Percentiles rank a stretch among this genome's conserved stretches.
Conservation (phyloP, 1,140 invertebrate species). For the Calliphora vicina region DNA sequence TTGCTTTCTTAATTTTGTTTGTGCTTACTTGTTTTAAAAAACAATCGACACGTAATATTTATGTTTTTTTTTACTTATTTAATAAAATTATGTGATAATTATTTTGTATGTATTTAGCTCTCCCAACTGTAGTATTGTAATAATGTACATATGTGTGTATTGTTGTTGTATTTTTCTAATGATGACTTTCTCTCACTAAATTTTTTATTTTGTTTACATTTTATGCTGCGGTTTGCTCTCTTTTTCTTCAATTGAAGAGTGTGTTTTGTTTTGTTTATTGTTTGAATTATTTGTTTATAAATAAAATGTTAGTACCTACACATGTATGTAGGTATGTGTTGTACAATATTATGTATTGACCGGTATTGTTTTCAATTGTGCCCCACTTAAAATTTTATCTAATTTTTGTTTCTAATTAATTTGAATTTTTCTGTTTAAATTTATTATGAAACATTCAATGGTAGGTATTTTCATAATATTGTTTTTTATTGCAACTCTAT, state of each 20-base stretch:
- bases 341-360: neutral
- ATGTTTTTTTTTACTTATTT: neutral
- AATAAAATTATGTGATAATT: neutral
- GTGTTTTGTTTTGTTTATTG: neutral
- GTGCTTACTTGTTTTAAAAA: neutral
- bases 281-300: neutral
- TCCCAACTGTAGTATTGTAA: neutral
- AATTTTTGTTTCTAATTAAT: neutral
- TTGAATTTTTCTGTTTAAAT: neutral
- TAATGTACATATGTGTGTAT: neutral
- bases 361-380: neutral
- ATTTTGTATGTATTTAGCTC: neutral
- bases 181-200: neutral
- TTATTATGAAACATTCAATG: constrained; percentile 7
- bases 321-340: neutral
- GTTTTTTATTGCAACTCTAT: neutral
- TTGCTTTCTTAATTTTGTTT: constrained; percentile 10
- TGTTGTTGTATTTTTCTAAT: neutral
- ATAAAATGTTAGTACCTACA: too few species aligned
- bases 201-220: neutral
- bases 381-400: neutral
- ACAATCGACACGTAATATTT: neutral
- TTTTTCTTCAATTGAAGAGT: neutral
- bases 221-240: neutral
- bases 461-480: constrained; percentile 18